These are phyloP conservation scores for Apis dorsata DNA, from an alignment of 1,140 invertebrate genomes.

Conservation along the genomic window DNA sequence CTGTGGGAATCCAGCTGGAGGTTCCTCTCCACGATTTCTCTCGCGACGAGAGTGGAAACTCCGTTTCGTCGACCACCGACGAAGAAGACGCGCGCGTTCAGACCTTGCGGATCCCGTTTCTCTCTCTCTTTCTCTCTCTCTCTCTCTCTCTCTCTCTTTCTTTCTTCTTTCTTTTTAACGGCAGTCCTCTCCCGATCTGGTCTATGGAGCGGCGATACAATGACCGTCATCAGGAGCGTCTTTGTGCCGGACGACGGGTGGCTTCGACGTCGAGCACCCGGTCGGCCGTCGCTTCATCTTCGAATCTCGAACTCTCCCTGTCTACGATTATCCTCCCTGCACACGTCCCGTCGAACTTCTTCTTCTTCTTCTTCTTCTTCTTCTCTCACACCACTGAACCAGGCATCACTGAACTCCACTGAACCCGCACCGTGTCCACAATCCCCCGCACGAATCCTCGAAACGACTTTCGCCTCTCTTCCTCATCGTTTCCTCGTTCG, in stretches of 20 bases:
- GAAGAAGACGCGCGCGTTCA: conserved; percentile 60
- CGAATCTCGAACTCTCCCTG: conserved; percentile 22
- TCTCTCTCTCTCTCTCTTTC: conserved; percentile 57
- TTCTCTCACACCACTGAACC: too few relatives aligned
- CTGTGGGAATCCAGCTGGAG: conserved; percentile 72
- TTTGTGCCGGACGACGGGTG: conserved; percentile 75
- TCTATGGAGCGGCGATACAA: conserved; percentile 72
- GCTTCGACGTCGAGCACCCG: conserved; percentile 61
- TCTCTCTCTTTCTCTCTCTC: conserved; percentile 47
- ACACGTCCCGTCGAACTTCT: too few relatives aligned
- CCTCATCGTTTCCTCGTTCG: too few relatives aligned
- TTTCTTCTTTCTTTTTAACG: conserved; percentile 56
- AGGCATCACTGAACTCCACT: too few relatives aligned
- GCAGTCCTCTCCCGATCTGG: background rate
- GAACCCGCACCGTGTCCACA: too few relatives aligned
- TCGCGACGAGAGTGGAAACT: background rate
- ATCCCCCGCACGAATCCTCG: conserved; percentile 4
- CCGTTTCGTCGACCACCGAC: conserved; percentile 65
- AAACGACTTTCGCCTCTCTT: too few relatives aligned
- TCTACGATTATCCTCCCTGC: too few relatives aligned
- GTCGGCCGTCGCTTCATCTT: conserved; percentile 70
- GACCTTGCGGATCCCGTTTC: background rate
- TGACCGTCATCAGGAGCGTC: conserved; percentile 74
- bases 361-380: too few relatives aligned
- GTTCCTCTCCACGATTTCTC: conserved; percentile 43